Conservation (phyloP, 2,113 vertebrate genomes). For the Aleadryas rufinucha region DNA sequence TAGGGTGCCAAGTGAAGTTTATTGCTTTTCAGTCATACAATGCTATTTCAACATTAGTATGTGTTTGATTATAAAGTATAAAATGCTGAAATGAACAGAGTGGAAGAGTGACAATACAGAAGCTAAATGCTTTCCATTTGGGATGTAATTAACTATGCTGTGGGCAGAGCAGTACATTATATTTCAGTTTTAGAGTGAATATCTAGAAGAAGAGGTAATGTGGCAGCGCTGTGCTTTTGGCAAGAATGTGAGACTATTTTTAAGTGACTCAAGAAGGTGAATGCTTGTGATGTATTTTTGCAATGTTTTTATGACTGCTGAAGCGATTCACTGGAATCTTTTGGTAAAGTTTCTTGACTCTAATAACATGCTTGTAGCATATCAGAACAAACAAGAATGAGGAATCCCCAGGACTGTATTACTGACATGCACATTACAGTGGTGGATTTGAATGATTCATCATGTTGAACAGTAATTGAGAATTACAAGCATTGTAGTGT, state of each 20-base stretch:
- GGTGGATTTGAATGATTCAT: neutral
- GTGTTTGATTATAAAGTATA: neutral
- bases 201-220: neutral
- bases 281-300: neutral
- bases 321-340: neutral
- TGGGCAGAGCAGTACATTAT: neutral
- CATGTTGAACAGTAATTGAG: neutral
- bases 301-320: neutral
- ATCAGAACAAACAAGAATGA: neutral
- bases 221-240: neutral
- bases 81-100: neutral
- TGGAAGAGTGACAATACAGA: neutral
- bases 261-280: neutral
- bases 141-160: neutral
- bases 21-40: neutral
- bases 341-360: neutral
- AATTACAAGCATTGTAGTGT: neutral
- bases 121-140: neutral
- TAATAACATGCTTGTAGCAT: neutral
- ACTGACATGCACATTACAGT: neutral
- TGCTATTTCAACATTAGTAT: neutral
- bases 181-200: neutral
- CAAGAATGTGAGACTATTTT: neutral
- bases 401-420: constrained; percentile 1
- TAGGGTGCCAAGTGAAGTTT: neutral